Evolutionary conservation across 2,797 vertebrate genomes (phyloP).

Genomic region (Pitangus sulphuratus): DNA sequence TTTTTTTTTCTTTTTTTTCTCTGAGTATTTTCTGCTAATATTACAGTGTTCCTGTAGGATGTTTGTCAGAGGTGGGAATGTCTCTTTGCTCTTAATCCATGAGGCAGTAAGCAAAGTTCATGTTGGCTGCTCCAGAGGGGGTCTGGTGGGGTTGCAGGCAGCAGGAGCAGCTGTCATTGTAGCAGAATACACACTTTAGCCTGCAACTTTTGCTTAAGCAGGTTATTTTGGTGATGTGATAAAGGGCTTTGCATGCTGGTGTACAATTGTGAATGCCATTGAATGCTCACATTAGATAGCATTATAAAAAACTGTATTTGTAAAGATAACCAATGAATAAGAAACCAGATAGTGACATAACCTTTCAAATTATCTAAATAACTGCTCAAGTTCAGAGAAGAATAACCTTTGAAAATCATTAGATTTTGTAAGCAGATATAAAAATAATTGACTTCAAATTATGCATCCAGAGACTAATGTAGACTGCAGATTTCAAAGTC

Average conservation of each 20-base stretch:
- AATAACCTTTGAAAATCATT: constrained; percentile 46
- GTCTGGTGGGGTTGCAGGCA: background rate
- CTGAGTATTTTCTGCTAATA: background rate
- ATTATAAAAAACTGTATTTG: background rate
- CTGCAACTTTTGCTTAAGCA: background rate
- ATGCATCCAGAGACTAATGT: constrained; percentile 1
- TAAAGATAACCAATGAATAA: background rate
- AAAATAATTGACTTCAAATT: constrained; percentile 61
- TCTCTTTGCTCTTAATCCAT: background rate
- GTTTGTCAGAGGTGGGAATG: background rate
- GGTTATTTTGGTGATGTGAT: background rate
- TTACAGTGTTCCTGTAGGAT: background rate
- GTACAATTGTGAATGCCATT: background rate
- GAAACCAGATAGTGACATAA: background rate
- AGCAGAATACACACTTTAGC: background rate
- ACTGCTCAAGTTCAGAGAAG: background rate
- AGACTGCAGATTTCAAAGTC: background rate
- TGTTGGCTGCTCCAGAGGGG: background rate
- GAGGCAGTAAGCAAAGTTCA: background rate
- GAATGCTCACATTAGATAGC: background rate
- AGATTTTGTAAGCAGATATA: constrained; percentile 35
- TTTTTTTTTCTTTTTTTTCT: background rate
- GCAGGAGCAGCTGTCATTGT: background rate
- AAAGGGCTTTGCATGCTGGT: background rate
- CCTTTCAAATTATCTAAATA: background rate